Conservation (phyloP, 2,888 invertebrate species). For the Crocallis elinguaria region DNA sequence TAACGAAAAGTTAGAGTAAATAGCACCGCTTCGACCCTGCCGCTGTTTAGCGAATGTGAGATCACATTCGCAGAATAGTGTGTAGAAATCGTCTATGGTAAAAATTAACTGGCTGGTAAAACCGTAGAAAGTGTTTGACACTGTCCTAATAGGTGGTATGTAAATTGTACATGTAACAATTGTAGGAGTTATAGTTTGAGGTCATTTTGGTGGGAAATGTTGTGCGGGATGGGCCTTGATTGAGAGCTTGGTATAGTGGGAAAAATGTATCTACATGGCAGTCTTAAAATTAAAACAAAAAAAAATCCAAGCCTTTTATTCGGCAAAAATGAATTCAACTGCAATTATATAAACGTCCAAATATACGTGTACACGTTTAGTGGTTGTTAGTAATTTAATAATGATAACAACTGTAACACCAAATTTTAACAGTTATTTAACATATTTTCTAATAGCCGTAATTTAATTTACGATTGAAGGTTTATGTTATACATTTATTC, state of each 20-base stretch:
- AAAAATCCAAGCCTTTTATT: no score
- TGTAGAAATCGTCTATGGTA: conserved; percentile 24
- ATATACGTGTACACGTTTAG: no score
- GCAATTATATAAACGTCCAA: no score
- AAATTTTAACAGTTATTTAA: neutral
- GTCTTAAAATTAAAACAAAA: no score
- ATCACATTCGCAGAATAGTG: conserved; percentile 31
- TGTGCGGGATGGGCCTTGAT: no score
- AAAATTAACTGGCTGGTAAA: conserved; percentile 9
- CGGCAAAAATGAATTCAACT: no score
- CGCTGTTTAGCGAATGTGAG: conserved; percentile 40
- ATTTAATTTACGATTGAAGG: neutral
- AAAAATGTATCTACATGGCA: no score
- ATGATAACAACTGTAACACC: neutral
- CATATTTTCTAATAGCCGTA: neutral
- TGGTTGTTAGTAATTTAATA: neutral
- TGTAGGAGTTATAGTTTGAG: neutral
- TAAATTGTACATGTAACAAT: neutral
- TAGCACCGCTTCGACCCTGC: conserved; percentile 48
- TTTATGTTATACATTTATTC: neutral
- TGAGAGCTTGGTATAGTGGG: no score
- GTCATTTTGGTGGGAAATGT: neutral
- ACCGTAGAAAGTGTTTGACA: conserved; percentile 15
- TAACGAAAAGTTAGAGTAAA: conserved; percentile 68
- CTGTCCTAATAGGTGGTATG: neutral